Evolutionary conservation across 2,888 invertebrate genomes (phyloP), one percentile per base, ranked within the genome.

Genomic region (Orgyia antiqua): DNA sequence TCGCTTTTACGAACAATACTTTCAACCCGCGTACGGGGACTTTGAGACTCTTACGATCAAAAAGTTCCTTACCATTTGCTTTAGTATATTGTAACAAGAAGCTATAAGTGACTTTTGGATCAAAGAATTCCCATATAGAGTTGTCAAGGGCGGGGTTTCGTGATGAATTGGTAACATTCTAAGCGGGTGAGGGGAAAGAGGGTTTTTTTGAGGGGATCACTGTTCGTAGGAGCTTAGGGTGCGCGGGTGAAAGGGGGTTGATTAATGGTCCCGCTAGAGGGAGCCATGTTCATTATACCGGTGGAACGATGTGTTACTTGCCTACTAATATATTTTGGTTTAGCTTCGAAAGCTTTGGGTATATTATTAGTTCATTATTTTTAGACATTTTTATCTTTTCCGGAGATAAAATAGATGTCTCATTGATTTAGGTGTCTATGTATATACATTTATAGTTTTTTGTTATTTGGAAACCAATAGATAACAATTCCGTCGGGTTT

Each of bases 131-230:
- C 73, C 86, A 73, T 88, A 88, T 88, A 88, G 88, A 88, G 88
- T 87, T 88, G 87, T 88, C 87, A 88, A 83, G 86, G 88, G 88
- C 87, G 88, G 88, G 71, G 87, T 86, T 68, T 79, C 68, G 83
- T 84, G 86, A 87, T 87, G 87, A 80, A 87, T 87, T 83, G 82
- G 76, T 68, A 78, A 79, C 82, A 76, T 78, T 79, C 73, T 71
- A 63, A 70, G 72, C 70, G 69, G 78, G 71, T 63, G 73, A 55
- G 66, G 68, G 68, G 65, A 44, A 33, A 38, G 68, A 68, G 75
- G 75, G 78, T 64, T 51, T 68, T 71, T 79, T 79, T 77, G 68
- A 69, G 61, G 78, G 76, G 73, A 64, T 58, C 60, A 55, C 50
- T 51, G 61, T 54, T 65, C 66, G 49, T 62, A 67, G 71, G 54